Conservation (phyloP, 1,140 invertebrate genomes). For the Drosophila lowei region DNA sequence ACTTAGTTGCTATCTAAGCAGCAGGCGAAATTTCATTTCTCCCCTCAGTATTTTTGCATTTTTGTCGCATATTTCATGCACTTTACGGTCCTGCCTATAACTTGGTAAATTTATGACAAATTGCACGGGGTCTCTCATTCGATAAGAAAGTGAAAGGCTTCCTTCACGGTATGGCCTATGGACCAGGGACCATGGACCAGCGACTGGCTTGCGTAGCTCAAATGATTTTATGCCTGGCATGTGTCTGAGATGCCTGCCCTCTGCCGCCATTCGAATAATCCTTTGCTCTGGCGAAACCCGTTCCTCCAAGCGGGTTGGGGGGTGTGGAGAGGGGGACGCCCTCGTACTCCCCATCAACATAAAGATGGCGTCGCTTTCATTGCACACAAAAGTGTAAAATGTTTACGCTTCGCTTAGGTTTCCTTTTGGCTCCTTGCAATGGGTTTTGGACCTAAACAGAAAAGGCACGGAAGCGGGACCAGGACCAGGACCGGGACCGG, state of each 20-base stretch:
- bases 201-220: slow-evolving; percentile 34
- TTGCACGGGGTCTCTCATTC: slow-evolving; percentile 45
- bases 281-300: slow-evolving; percentile 27
- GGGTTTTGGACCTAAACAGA: slow-evolving; percentile 8
- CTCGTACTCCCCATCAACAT: slow-evolving; percentile 13
- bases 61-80: slow-evolving; percentile 64
- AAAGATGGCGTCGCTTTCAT: slow-evolving; percentile 75
- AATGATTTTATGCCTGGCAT: slow-evolving; percentile 40
- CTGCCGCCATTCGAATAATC: slow-evolving; percentile 25
- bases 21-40: slow-evolving; percentile 26
- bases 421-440: slow-evolving; percentile 36
- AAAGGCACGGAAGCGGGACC: too few relatives aligned
- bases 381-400: slow-evolving; percentile 79
- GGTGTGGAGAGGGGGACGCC: background rate
- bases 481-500: slow-evolving; percentile 4
- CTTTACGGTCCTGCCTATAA: slow-evolving; percentile 72
- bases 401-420: slow-evolving; percentile 73
- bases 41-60: slow-evolving; percentile 10
- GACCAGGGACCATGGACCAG: background rate
- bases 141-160: slow-evolving; percentile 79
- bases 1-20: slow-evolving; percentile 74
- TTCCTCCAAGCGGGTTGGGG: background rate
- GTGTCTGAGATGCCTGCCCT: background rate
- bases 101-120: slow-evolving; percentile 75
- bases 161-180: slow-evolving; percentile 3